Conservation (phyloP, 2,888 invertebrate genomes). For the Netelia melanura region DNA sequence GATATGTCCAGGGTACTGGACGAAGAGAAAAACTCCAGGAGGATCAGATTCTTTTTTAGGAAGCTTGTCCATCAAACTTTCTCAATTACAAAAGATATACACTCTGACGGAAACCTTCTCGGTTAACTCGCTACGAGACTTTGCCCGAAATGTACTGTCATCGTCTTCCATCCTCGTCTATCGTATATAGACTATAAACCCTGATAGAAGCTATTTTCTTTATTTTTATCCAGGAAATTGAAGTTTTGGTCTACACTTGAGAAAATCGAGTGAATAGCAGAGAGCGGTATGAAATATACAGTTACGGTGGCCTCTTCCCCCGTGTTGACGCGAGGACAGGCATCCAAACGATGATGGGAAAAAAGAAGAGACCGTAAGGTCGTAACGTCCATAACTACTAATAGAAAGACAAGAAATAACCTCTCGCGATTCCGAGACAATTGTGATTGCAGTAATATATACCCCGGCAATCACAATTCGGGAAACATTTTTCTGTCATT, state of each 20-base stretch:
- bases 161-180: slow-evolving; percentile 22
- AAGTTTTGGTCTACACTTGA: slow-evolving; percentile 38
- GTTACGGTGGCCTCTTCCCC: slow-evolving; percentile 21
- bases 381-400: slow-evolving; percentile 67
- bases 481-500: slow-evolving; percentile 40
- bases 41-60: slow-evolving; percentile 46
- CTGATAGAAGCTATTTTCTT: slow-evolving; percentile 61
- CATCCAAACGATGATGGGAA: slow-evolving; percentile 46
- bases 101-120: slow-evolving; percentile 19
- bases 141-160: slow-evolving; percentile 55
- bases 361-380: slow-evolving; percentile 45
- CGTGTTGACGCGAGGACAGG: slow-evolving; percentile 47
- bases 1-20: slow-evolving; percentile 1
- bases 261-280: slow-evolving; percentile 51
- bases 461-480: slow-evolving; percentile 45
- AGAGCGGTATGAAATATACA: slow-evolving; percentile 16
- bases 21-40: slow-evolving; percentile 22
- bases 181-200: slow-evolving; percentile 63
- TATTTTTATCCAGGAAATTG: slow-evolving; percentile 63
- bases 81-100: slow-evolving; percentile 64
- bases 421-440: slow-evolving; percentile 57
- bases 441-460: slow-evolving; percentile 47
- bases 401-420: slow-evolving; percentile 54
- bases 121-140: slow-evolving; percentile 53
- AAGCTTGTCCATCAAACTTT: slow-evolving; percentile 69